Conservation (phyloP, 2,888 invertebrate species). For the Cenopis cana region DNA sequence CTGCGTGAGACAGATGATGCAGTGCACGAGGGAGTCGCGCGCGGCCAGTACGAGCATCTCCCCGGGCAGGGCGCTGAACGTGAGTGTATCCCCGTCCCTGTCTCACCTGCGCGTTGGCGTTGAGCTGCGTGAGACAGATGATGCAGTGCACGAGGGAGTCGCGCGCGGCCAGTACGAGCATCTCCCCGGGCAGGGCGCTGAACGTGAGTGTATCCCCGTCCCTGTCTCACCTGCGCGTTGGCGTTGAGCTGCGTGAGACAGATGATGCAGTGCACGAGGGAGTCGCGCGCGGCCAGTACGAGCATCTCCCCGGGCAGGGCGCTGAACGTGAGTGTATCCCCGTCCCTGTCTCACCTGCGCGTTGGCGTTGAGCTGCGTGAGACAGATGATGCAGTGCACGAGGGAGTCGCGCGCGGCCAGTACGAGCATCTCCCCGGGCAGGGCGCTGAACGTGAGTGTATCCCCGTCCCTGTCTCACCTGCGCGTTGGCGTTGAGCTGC, state of each 20-base stretch:
- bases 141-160: constrained; percentile 84
- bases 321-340: constrained; percentile 85
- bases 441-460: constrained; percentile 88
- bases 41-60: constrained; percentile 86
- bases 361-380: constrained; percentile 85
- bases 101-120: constrained; percentile 87
- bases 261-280: constrained; percentile 82
- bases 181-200: constrained; percentile 87
- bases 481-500: constrained; percentile 86
- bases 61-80: constrained; percentile 89
- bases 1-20: constrained; percentile 80
- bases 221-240: constrained; percentile 85
- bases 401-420: constrained; percentile 84
- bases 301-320: constrained; percentile 88
- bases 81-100: constrained; percentile 54
- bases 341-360: constrained; percentile 81
- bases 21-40: constrained; percentile 83
- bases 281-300: constrained; percentile 84
- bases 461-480: constrained; percentile 71
- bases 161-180: constrained; percentile 84
- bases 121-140: constrained; percentile 80
- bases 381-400: constrained; percentile 80
- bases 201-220: constrained; percentile 83
- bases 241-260: constrained; percentile 84
- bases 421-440: constrained; percentile 87